phyloP scores from a whole-genome alignment of 1,140 invertebrate genomes.

The Riptortus pedestris region DNA sequence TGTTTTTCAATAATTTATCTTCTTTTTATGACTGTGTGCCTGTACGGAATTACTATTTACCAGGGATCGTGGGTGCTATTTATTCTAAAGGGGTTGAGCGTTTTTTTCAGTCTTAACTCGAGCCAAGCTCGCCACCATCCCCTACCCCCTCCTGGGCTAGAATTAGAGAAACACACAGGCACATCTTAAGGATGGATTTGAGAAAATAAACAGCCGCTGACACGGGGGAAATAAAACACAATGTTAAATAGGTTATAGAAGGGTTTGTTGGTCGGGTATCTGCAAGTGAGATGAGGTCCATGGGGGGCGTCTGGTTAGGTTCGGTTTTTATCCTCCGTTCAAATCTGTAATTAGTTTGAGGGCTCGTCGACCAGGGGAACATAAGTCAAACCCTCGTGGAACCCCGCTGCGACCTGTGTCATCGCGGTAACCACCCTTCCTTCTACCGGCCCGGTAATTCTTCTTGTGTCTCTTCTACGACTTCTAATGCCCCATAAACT shows the following conservation, averaged over 20 bases:
- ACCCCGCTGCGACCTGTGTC: not conserved
- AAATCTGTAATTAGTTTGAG: not conserved
- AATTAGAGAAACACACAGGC: conserved; percentile 5
- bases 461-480: not conserved
- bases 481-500: no score
- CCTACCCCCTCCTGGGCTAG: conserved; percentile 2
- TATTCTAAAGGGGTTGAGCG: no score
- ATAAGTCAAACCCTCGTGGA: not conserved
- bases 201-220: not conserved
- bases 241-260: conserved; percentile 3
- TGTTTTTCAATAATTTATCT: no score
- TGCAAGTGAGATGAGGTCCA: conserved; percentile 1
- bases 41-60: no score
- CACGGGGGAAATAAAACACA: not conserved
- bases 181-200: conserved; percentile 3
- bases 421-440: not conserved
- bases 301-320: conserved; percentile 3
- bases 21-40: no score
- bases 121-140: no score
- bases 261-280: not conserved
- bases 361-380: no score
- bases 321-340: not conserved
- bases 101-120: no score
- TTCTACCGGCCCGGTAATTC: not conserved
- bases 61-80: no score